Conservation (phyloP, 2,888 invertebrate genomes). For the Sericinus montela region DNA sequence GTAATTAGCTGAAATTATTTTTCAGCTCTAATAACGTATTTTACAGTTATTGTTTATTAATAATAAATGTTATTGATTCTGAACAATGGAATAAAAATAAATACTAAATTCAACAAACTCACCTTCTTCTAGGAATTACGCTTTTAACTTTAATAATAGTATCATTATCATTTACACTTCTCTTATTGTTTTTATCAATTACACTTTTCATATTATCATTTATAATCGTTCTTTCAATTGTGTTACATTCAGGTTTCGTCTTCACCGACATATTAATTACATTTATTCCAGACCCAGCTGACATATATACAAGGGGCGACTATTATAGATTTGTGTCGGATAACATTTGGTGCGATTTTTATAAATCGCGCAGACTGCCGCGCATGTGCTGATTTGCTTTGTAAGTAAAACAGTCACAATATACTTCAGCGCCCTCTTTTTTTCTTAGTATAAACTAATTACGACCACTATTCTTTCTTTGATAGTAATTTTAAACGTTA, state of each 20-base stretch:
- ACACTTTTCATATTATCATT: conserved; percentile 44
- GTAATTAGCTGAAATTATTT: conserved; percentile 10
- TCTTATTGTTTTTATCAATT: conserved; percentile 53
- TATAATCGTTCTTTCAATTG: conserved; percentile 29
- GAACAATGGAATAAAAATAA: neutral
- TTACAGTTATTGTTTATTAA: neutral
- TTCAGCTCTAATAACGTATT: neutral
- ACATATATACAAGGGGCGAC: conserved; percentile 64
- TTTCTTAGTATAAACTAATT: neutral
- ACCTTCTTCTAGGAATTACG: conserved; percentile 70
- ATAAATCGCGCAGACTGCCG: conserved; percentile 74
- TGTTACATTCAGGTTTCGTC: conserved; percentile 28
- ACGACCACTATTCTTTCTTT: no score
- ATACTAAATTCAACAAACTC: conserved; percentile 35
- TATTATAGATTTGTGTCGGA: conserved; percentile 72
- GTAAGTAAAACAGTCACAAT: conserved; percentile 46
- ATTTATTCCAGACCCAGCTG: conserved; percentile 46
- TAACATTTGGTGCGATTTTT: conserved; percentile 69
- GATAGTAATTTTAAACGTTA: no score
- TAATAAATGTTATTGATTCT: neutral
- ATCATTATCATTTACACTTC: conserved; percentile 34
- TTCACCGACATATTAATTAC: conserved; percentile 44
- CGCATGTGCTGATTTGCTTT: conserved; percentile 56
- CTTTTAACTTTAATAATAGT: conserved; percentile 71
- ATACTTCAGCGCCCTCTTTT: conserved; percentile 36